Base-by-base conservation (phyloP, 2,797 vertebrate genomes). In the Orientallactaga sibirica region DNA sequence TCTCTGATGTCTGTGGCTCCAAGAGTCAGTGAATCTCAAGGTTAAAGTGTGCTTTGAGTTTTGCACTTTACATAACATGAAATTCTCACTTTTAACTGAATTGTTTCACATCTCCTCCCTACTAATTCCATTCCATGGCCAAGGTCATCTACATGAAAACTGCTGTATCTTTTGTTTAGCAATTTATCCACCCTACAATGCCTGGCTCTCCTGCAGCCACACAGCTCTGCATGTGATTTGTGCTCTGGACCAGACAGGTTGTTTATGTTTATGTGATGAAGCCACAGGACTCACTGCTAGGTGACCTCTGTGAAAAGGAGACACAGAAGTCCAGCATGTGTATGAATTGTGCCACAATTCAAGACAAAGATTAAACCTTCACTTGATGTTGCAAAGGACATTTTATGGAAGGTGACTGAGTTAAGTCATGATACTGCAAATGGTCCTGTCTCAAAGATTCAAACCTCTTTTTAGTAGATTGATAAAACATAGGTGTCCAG, bases 141-240 rank as follows among this genome's bases (percentile, higher is more conserved):
- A 95, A 91, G 96, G 93, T 95, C 85, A 97, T 74, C 95, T 91
- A 92, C 52, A 3, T 95, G 91, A 97, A 97, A 97, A 91, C 71
- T 37, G 19, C 81, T 76, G 78, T 90, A 79, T 91, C 83, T 97
- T 96, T 93, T 97, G 76, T 95, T 94, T 96, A 96, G 95, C 94
- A 97, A 97, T 97, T 98, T 96, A 96, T 95, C 95, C 96, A 96
- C 97, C 88, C 92, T 95, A 62, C 88, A 84, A 93, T 91, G 95
- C 25, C 94, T 90, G 96, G 95, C 94, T 97, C 79, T 98, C 95
- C 94, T 97, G 96, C 97, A 91, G 70, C 89, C 88, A 70, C 88
- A 11, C 90, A 96, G 98, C 97, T 95, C 92, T 90, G 88, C 94
- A 76, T 97, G 95, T 97, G 93, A 92, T 29, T 8, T 67, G 66